Evolutionary conservation across 2,113 vertebrate species (phyloP), one percentile per base, ranked within the genome.

Genomic region (Lonchura striata): DNA sequence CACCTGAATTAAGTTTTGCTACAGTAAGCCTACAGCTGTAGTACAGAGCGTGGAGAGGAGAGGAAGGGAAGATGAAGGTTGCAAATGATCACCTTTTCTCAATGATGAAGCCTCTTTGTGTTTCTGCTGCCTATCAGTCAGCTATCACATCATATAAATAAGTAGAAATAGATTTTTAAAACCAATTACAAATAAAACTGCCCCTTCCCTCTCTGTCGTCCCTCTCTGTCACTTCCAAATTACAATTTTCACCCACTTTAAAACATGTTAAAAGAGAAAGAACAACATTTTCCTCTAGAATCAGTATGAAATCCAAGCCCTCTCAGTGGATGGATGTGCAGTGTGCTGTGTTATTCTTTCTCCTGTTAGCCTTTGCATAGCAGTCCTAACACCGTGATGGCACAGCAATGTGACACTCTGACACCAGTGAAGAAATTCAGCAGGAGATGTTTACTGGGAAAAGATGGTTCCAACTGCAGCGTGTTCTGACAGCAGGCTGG

Each of bases 401-500:
- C 64, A 46, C 63, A 80, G 56, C 2, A 4, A 50, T 56, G 57
- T 95, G 64, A 81, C 82, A 61, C 20, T 81, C 72, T 90, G 86
- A 85, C 84, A 90, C 63, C 42, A 70, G 15, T 24, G 56, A 82
- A 86, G 46, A 77, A 86, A 84, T 94, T 90, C 87, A 86, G 59
- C 59, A 75, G 83, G 65, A 94, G 59, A 54, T 92, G 65, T 94
- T 96, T 94, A 80, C 82, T 57, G 16, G 64, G 92, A 64, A 71
- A 95, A 95, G 53, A 85, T 21, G 39, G 63, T 24, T 80, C 37
- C 64, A 69, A 79, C 46, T 47, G 65, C 47, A 94, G 78, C 65
- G 57, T 87, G 94, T 96, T 77, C 85, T 96, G 94, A 91, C 65
- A 95, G 85, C 82, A 74, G 54, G 75, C 54, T 94, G 57, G 6